Conservation (phyloP, 2,113 vertebrate species). For the Mastomys coucha region DNA sequence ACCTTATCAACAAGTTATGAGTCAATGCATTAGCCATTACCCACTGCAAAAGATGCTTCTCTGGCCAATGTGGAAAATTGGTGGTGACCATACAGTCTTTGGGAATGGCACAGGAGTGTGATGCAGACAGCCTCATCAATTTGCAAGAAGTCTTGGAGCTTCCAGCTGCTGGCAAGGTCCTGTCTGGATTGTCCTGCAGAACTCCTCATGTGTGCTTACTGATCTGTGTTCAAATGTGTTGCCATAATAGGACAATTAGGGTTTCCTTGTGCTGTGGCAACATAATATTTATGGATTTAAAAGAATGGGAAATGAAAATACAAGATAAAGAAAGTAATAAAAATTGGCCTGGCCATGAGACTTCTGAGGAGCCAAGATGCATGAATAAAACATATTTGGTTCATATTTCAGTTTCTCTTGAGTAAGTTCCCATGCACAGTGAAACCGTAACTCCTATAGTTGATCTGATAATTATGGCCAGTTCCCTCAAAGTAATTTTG, state of each 20-base stretch:
- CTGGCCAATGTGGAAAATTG: background rate
- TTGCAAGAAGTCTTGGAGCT: background rate
- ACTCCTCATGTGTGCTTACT: background rate
- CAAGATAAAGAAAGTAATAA: background rate
- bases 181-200: background rate
- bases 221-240: background rate
- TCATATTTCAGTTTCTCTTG: background rate
- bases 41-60: no score
- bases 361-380: background rate
- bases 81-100: background rate
- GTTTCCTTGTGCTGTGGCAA: background rate
- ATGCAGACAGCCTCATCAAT: background rate
- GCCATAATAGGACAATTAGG: background rate
- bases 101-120: background rate
- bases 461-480: background rate
- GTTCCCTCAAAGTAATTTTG: background rate
- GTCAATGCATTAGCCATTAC: no score
- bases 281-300: background rate
- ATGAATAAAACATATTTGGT: background rate
- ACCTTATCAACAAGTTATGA: no score
- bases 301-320: background rate
- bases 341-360: background rate
- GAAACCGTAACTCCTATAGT: background rate
- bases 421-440: background rate
- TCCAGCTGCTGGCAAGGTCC: background rate